These are phyloP conservation scores for Nothoprocta perdicaria DNA, from an alignment of 2,113 vertebrate species.

Conservation along the genomic window DNA sequence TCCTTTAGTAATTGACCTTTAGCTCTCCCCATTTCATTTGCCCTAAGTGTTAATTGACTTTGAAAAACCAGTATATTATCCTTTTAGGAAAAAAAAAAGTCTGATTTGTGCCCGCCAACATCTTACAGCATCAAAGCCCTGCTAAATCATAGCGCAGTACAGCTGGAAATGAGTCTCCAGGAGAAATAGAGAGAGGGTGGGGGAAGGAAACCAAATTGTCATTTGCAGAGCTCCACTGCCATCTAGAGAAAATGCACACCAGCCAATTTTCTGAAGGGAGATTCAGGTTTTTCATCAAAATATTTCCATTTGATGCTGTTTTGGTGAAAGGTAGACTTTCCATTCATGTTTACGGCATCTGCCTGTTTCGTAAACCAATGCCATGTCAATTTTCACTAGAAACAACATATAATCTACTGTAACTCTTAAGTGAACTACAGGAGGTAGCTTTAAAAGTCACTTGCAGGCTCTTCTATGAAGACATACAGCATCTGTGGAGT, in stretches of 20 bases:
- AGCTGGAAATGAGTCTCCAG: slow-evolving; percentile 68
- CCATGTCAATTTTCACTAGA: neutral
- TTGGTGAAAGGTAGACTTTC: neutral
- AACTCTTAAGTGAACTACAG: neutral
- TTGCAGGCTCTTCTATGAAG: neutral
- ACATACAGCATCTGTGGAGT: neutral
- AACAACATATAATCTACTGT: neutral
- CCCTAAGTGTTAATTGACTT: slow-evolving; percentile 86
- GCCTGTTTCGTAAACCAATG: neutral
- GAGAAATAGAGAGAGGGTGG: slow-evolving; percentile 48
- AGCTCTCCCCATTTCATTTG: slow-evolving; percentile 79
- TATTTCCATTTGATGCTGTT: neutral
- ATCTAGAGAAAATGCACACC: slow-evolving; percentile 69
- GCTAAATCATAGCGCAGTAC: slow-evolving; percentile 73
- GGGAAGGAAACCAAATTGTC: neutral
- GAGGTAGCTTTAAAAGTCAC: neutral
- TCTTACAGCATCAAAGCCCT: slow-evolving; percentile 77
- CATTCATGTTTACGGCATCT: neutral
- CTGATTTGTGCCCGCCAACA: slow-evolving; percentile 77
- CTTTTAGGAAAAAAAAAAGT: slow-evolving; percentile 66
- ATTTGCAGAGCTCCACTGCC: slow-evolving; percentile 76
- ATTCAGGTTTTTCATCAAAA: neutral
- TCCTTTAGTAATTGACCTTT: slow-evolving; percentile 82
- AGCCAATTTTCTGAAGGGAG: neutral
- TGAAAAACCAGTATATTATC: slow-evolving; percentile 85